A percentile compares a stretch with the other conserved stretches of the same genome.
Conservation (phyloP, 2,888 invertebrate genomes). For the Xestia ashworthii region DNA sequence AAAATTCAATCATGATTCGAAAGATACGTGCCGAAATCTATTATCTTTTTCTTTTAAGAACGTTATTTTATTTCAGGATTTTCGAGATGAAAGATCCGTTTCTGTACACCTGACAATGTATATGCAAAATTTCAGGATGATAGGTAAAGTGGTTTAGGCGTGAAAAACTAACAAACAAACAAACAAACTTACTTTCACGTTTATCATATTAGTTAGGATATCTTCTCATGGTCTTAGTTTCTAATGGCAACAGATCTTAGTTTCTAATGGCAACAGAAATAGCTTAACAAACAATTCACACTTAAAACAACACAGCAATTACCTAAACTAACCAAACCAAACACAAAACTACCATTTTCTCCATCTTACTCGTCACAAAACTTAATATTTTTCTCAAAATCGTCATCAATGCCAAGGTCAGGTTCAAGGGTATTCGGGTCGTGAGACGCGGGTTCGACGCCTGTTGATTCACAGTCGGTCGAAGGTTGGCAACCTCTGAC, state of each 20-base stretch:
- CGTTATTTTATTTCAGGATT: no score
- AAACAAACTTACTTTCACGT: no score
- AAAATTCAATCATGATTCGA: no score
- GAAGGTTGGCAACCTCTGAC: slow-evolving; percentile 85
- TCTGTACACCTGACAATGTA: no score
- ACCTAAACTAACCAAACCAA: slow-evolving; percentile 6
- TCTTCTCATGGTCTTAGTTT: background rate
- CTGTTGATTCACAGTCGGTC: slow-evolving; percentile 80
- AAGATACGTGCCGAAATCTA: no score
- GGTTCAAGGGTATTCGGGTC: slow-evolving; percentile 75
- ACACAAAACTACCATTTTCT: slow-evolving; percentile 7
- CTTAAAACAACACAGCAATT: slow-evolving; percentile 4
- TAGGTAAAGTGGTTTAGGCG: no score
- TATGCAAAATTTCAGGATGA: no score
- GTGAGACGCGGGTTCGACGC: slow-evolving; percentile 81
- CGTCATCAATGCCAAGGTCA: slow-evolving; percentile 69
- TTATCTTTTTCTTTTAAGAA: no score
- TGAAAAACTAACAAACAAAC: no score
- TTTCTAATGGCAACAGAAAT: background rate
- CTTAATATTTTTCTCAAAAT: slow-evolving; percentile 64
- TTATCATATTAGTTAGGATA: no score
- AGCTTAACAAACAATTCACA: background rate
- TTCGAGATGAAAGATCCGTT: no score
- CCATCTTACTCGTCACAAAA: slow-evolving; percentile 18
- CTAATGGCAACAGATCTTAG: background rate